Evolutionary conservation across 2,797 vertebrate genomes (phyloP).

Genomic region (Thamnophis elegans): DNA sequence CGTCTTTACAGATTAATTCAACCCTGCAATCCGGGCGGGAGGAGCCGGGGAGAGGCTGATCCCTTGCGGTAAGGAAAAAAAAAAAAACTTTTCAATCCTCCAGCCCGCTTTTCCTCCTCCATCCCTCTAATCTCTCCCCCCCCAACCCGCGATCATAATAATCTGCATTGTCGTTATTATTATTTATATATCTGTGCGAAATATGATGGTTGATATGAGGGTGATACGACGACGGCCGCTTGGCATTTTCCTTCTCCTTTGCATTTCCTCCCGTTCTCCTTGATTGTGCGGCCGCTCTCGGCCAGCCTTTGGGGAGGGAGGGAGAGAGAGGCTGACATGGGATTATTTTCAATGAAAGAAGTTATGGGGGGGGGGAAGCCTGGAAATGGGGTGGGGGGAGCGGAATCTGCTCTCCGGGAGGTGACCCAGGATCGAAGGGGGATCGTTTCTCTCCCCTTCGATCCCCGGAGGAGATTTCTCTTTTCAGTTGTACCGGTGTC

Average conservation of each 20-base stretch:
- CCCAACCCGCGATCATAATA: not conserved
- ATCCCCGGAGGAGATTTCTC: not conserved
- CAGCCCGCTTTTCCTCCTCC: not conserved
- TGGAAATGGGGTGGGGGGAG: not conserved
- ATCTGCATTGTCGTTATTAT: not conserved
- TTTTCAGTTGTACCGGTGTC: not conserved
- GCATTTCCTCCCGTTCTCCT: not conserved
- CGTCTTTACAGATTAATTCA: constrained; percentile 55
- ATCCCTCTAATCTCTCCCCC: not conserved
- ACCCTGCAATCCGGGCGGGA: constrained; percentile 33
- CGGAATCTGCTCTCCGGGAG: not conserved
- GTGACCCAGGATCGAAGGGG: not conserved
- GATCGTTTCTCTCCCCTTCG: not conserved
- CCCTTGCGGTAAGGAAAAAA: constrained; percentile 53
- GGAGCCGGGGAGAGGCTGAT: constrained; percentile 48
- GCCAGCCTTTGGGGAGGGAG: not conserved
- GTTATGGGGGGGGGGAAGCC: not conserved
- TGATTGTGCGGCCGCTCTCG: not conserved
- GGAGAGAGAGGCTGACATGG: not conserved
- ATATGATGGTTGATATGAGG: not conserved
- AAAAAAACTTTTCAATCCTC: constrained; percentile 59
- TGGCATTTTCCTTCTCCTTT: not conserved
- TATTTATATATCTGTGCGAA: not conserved
- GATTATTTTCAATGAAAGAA: not conserved
- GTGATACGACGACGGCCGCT: not conserved